These are phyloP conservation scores for Cladopsammia gracilis DNA, from an alignment of 64 coral and sea anemone genomes.

Conservation along the genomic window DNA sequence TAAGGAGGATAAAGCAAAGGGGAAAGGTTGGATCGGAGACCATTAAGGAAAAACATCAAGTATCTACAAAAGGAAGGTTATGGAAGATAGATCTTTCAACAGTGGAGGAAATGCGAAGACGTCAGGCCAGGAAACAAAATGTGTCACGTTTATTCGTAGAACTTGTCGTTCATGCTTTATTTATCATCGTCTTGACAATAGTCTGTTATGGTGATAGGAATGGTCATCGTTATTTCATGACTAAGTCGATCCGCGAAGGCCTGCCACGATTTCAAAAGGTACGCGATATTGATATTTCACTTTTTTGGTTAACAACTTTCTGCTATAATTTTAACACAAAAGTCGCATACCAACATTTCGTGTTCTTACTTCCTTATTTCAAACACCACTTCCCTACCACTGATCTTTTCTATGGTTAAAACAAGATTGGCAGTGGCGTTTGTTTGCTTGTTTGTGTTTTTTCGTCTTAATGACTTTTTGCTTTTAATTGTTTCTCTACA, in stretches of 20 bases:
- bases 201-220: neutral
- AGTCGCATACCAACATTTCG: too few relatives aligned
- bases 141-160: neutral
- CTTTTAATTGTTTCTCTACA: too few relatives aligned
- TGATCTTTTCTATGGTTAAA: too few relatives aligned
- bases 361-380: too few relatives aligned
- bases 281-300: neutral
- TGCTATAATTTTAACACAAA: too few relatives aligned
- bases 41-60: neutral
- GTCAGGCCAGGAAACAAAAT: neutral
- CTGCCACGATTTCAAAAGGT: constrained; percentile 16
- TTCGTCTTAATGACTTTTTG: too few relatives aligned
- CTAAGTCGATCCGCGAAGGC: constrained; percentile 9
- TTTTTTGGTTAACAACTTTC: too few relatives aligned
- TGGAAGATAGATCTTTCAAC: neutral
- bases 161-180: constrained; percentile 13
- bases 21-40: neutral
- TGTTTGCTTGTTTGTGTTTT: too few relatives aligned
- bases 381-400: too few relatives aligned
- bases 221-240: neutral
- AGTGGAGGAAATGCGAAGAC: neutral
- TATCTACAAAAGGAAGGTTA: neutral
- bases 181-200: neutral
- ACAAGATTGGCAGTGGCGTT: too few relatives aligned
- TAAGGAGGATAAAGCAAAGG: neutral